These are phyloP conservation scores for Hoplodrina blanda DNA, from an alignment of 2,888 invertebrate species.

Conservation along the genomic window DNA sequence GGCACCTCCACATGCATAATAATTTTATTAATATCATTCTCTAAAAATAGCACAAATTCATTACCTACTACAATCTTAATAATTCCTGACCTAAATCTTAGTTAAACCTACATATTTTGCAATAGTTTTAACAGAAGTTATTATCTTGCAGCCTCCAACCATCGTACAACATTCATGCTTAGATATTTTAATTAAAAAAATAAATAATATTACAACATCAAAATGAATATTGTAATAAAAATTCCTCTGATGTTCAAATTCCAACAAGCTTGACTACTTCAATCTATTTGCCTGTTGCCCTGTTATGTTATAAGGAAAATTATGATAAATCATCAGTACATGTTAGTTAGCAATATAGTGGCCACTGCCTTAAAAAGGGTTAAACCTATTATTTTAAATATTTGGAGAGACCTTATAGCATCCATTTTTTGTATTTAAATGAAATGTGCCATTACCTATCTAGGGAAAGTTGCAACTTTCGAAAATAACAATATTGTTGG, in stretches of 20 bases:
- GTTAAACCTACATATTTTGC: slow-evolving; percentile 1
- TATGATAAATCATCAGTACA: not conserved
- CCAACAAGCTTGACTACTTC: not conserved
- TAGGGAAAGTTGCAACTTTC: not conserved
- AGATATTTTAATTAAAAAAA: not conserved
- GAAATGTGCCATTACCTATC: too few species aligned
- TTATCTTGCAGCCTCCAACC: slow-evolving; percentile 9
- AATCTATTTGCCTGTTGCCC: slow-evolving; percentile 27
- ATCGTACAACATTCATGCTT: slow-evolving; percentile 8
- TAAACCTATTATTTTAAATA: slow-evolving; percentile 3
- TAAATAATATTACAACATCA: not conserved
- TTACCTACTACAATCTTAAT: not conserved
- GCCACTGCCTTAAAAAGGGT: too few species aligned
- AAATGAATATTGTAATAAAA: slow-evolving; percentile 1
- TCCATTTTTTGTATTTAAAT: not conserved
- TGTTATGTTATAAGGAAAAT: slow-evolving; percentile 41
- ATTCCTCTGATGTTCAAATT: not conserved
- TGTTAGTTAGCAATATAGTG: too few species aligned
- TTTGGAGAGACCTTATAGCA: not conserved
- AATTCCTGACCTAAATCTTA: not conserved
- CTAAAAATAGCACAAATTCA: slow-evolving; percentile 3
- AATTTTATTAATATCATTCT: not conserved
- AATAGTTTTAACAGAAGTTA: slow-evolving; percentile 5
- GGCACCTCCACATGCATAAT: slow-evolving; percentile 70
- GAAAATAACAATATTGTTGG: not conserved